A percentile compares a stretch with the other conserved stretches of the same genome.
Conservation (phyloP, 2,113 vertebrate genomes). For the Paraplagusia blochii region DNA sequence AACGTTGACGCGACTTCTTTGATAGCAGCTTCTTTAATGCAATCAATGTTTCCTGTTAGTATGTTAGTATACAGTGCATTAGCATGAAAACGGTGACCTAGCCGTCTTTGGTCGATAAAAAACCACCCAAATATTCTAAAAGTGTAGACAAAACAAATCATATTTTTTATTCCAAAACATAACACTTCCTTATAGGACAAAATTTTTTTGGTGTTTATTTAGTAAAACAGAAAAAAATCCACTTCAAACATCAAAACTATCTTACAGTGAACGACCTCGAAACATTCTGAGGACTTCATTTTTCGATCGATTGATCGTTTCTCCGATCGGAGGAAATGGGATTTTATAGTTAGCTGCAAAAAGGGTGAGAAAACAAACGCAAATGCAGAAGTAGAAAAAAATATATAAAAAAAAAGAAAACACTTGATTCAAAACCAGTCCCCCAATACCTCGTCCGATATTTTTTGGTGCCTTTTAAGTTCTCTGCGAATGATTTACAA, state of each 20-base stretch:
- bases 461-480: conserved; percentile 3
- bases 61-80: no score
- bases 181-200: conserved; percentile 22
- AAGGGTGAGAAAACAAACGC: conserved; percentile 2
- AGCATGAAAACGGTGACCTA: no score
- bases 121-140: not conserved
- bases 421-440: conserved; percentile 1
- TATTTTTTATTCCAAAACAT: not conserved
- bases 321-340: no score
- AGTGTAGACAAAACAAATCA: not conserved
- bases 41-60: no score
- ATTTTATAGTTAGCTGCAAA: conserved; percentile 25
- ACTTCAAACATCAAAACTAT: conserved; percentile 36
- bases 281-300: conserved; percentile 32
- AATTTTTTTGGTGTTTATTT: conserved; percentile 31
- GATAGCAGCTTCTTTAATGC: no score
- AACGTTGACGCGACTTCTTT: no score
- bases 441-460: conserved; percentile 20
- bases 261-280: conserved; percentile 17
- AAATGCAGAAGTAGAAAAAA: conserved; percentile 12
- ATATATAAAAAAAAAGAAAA: not conserved
- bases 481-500: not conserved
- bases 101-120: not conserved
- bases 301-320: no score
- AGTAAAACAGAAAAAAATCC: conserved; percentile 26